Base-by-base conservation (phyloP, 2,888 invertebrate species). In the Chymomyza fuscimana region DNA sequence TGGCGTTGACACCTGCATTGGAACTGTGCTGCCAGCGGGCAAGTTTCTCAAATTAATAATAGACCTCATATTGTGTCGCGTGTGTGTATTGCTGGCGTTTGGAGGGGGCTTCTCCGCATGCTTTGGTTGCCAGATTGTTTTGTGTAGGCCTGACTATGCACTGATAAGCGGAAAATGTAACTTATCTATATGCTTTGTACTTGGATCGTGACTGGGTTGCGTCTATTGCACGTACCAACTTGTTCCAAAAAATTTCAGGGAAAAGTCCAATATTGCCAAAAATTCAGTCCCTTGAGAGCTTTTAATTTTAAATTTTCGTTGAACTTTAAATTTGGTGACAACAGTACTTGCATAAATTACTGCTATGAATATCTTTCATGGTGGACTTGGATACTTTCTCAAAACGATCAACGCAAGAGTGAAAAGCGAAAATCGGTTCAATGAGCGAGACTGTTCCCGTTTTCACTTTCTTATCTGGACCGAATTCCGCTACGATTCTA, bases 1-100 rank as follows among this genome's bases (percentile, higher is more conserved):
- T 22, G 15, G 22, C 54, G 54, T 73, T 82, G 87, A 87, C 83
- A 83, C 83, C 87, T 87, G 85, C 78, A 74, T 74, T 70, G 69
- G 70, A 80, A 83, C 83, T 85, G 82, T 22, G 54, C 16, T 16
- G 7, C 6, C 9, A 19, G 54, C 54, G 54, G 15, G 54, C 22
- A 22, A 54, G 54, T 22, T 19, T 16, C 54, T 54, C 54, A 19
- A 54, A 19, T 54, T 54, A 54, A 54, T 54, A 54, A 54, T 54
- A 54, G 40, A 46, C 40, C 4, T 46, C 3, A 4, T 46, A 15
- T 46, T 46, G 40, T 54, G 54, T 54, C 16, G 54, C 16, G 54
- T 22, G 10, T 19, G 10, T 19, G 16, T 16, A 19, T 54, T 16
- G 19, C 1, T 7, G 51, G 6, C 36, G 40, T 12, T 10, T 12